Evolutionary conservation across 35 echinoderm and acorn worm genomes (phyloP), one percentile per base, ranked within the genome.

Genomic region (Ptychodera flava): DNA sequence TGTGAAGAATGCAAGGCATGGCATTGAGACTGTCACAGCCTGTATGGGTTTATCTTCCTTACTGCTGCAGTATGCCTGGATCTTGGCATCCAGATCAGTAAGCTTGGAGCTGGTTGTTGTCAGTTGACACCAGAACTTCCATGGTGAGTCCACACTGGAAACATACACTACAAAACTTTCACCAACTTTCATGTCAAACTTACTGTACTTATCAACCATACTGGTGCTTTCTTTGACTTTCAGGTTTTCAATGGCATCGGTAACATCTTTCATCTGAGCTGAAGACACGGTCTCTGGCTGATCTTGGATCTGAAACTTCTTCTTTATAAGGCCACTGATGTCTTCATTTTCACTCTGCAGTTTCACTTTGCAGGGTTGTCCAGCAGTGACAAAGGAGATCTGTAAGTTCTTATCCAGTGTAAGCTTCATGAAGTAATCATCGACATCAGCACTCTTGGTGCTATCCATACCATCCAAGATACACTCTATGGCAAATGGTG

Each of bases 1-100:
- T 16, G 85, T 38, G 34, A 79, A 87, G 35, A 77, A 34, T n/a
- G 90, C 90, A 1, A 85, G 79, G 87, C 90, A 91, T 15, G 80
- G 79, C 28, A 37, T 83, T 64, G 6, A 6, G 6, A 64, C 45
- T 64, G 45, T 64, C 45, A 64, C 45, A 12, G 45, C 45, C 22
- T 64, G 45, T 64, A 64, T 6, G 22, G 6, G 6, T 12, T 6
- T 64, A 22, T 6, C 6, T 6, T 64, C 45, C 22, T 6, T 22
- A 12, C 6, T 64, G 22, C 6, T 64, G 45, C 6, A 64, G 22
- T 64, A 64, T 12, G 45, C 22, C 22, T 64, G 45, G 6, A 64
- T 64, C 6, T 6, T 64, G 6, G 6, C 45, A 6, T 12, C 22
- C 22, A 64, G 45, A 12, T 64, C 45, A 64, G 45, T 64, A 6